Base-by-base conservation (phyloP, 2,113 vertebrate genomes). In the Ophthalmolycus amberensis region DNA sequence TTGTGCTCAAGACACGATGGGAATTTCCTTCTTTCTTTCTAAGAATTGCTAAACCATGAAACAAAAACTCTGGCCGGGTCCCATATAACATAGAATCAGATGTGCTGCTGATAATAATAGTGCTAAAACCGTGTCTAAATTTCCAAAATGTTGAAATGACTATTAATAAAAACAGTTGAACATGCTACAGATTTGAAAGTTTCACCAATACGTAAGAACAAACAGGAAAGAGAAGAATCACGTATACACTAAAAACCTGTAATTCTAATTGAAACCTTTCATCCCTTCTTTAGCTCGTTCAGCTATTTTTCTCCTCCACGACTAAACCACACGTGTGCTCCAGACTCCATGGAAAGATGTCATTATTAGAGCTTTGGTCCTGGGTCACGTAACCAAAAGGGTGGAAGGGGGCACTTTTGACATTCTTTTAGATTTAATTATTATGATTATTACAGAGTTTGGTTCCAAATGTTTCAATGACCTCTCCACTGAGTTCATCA, bases 351-450 rank as follows among this genome's bases (percentile, higher is more conserved):
- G 48, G 50, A 71, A 76, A 80, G 64, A 71, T 11, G 3, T 22
- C 62, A 63, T 59, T 42, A 66, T 67, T 76, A 59, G 8, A 85
- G 66, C 10, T 9, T 46, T n/a, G 40, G 63, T 52, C 11, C 62
- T 25, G 37, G 16, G 11, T 54, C 54, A 44, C 11, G 40, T 6
- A 27, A 73, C 75, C 62, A 66, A 25, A 63, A 67, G 42, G 3
- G 12, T 48, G 52, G 32, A 75, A 56, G 32, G 50, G 32, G 27
- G 10, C 77, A 59, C 75, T 71, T 76, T 32, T 32, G 32, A 62
- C 62, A 68, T 65, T 85, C 22, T 58, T 72, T 68, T 32, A 25
- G 16, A 25, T 42, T 44, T 44, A 44, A 66, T 67, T 60, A 59
- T 60, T 37, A 15, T 48, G 10, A 37, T 67, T 46, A 46, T 69